phyloP scores from a whole-genome alignment of 2,888 invertebrate genomes.

The Amitus sp. region DNA sequence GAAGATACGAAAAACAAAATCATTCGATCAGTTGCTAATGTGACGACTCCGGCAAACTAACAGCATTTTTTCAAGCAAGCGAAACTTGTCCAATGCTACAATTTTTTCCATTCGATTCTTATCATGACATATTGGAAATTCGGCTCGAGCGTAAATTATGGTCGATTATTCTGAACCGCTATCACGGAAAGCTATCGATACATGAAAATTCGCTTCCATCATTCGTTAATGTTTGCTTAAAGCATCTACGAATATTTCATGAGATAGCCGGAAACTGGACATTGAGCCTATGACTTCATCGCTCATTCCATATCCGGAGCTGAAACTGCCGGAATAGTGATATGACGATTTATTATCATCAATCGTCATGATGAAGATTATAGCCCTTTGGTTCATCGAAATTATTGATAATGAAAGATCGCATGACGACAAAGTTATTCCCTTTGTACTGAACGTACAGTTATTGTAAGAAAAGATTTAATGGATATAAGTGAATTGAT shows the following conservation, averaged over 20 bases:
- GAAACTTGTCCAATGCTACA: not conserved
- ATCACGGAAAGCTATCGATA: constrained; percentile 25
- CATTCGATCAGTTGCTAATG: not conserved
- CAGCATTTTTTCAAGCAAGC: too few species aligned
- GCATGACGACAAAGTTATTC: constrained; percentile 24
- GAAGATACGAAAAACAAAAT: constrained; percentile 29
- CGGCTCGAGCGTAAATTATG: not conserved
- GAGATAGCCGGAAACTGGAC: constrained; percentile 22
- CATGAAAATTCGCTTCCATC: constrained; percentile 31
- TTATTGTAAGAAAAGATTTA: constrained; percentile 20
- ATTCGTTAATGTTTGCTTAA: constrained; percentile 28
- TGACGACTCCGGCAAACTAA: not conserved
- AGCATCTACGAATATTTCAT: constrained; percentile 33
- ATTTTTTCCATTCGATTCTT: not conserved
- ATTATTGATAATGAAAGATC: constrained; percentile 27
- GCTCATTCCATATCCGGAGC: constrained; percentile 31
- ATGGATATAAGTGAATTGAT: constrained; percentile 27
- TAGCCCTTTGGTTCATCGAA: constrained; percentile 24
- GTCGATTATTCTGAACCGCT: constrained; percentile 16
- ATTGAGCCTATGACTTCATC: constrained; percentile 23
- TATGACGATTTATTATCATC: constrained; percentile 25
- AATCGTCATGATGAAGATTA: constrained; percentile 26
- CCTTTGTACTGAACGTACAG: constrained; percentile 22
- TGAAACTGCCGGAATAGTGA: constrained; percentile 31
- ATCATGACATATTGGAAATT: not conserved